These are phyloP conservation scores for Butorides virescens DNA, from an alignment of 2,113 vertebrate genomes.

Conservation along the genomic window DNA sequence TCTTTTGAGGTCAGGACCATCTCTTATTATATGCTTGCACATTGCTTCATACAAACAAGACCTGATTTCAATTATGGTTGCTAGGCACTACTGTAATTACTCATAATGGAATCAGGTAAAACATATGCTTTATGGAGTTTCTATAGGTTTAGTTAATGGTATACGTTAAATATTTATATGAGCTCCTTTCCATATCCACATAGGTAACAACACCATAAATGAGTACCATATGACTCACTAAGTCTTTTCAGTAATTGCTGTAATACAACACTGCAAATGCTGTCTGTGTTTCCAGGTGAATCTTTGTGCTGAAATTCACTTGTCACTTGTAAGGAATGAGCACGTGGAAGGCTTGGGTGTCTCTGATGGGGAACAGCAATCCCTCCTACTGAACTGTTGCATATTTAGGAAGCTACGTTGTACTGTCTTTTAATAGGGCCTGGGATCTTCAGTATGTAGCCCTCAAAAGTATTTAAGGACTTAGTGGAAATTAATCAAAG, in stretches of 20 bases:
- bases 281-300: neutral
- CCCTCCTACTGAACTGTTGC: neutral
- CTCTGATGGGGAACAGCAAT: neutral
- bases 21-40: neutral
- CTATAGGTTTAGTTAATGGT: neutral
- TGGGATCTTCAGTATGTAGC: neutral
- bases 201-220: neutral
- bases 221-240: neutral
- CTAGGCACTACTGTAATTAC: neutral
- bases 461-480: neutral
- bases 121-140: neutral
- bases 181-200: neutral
- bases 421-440: neutral
- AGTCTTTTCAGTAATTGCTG: neutral
- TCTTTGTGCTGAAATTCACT: neutral
- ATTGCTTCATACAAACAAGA: neutral
- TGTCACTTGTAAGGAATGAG: neutral
- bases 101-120: neutral
- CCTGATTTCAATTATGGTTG: neutral
- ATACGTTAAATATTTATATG: slow-evolving; percentile 7
- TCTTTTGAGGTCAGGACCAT: neutral
- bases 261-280: neutral
- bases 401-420: neutral
- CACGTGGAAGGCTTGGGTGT: neutral
- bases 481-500: neutral